phyloP scores from a whole-genome alignment of 2,797 vertebrate genomes.

The Mallotus villosus region DNA sequence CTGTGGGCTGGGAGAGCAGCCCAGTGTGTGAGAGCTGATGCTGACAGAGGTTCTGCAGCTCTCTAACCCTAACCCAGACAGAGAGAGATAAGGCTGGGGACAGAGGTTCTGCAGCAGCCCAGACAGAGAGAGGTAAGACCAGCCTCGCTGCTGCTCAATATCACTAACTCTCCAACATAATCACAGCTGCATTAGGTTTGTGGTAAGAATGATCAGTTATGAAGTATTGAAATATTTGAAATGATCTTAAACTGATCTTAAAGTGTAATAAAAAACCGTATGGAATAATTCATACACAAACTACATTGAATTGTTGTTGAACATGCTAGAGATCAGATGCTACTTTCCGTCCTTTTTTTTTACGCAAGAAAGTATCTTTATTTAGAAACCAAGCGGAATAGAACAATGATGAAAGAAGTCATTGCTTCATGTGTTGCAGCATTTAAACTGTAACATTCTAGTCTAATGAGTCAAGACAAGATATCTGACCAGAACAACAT shows the following conservation, averaged over 20 bases:
- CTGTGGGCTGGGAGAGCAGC: slow-evolving; percentile 16
- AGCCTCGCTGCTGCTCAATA: too few species aligned
- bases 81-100: not conserved
- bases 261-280: too few species aligned
- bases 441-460: not conserved
- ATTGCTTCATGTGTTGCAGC: slow-evolving; percentile 32
- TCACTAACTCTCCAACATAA: too few species aligned
- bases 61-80: too few species aligned
- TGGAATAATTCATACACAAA: too few species aligned
- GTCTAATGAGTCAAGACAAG: not conserved
- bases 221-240: too few species aligned
- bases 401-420: slow-evolving; percentile 32
- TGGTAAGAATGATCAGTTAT: too few species aligned
- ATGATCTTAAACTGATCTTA: too few species aligned
- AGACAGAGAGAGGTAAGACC: not conserved
- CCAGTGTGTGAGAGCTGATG: not conserved
- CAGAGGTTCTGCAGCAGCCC: not conserved
- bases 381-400: slow-evolving; percentile 36
- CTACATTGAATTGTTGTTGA: not conserved
- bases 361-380: not conserved
- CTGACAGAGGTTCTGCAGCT: not conserved
- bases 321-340: not conserved
- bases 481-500: not conserved
- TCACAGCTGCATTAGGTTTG: too few species aligned
- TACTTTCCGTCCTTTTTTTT: not conserved